Evolutionary conservation across 2,797 vertebrate genomes (phyloP).

Genomic region (Steatocranus sp.): DNA sequence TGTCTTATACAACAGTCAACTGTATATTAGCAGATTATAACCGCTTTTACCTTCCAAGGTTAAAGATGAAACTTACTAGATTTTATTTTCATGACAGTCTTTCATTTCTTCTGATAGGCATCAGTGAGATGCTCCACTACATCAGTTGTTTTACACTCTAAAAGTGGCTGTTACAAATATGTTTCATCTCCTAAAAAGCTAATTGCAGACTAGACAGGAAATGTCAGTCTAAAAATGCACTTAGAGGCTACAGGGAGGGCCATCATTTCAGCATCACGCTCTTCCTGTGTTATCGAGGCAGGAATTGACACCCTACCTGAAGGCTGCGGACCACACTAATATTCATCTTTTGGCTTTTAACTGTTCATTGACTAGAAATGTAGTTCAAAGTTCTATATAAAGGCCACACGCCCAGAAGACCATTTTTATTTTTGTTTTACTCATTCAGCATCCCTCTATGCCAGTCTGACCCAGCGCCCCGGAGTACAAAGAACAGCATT

Average conservation of each 20-base stretch:
- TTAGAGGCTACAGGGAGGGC: slow-evolving; percentile 25
- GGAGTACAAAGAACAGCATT: slow-evolving; percentile 66
- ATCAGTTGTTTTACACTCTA: slow-evolving; percentile 5
- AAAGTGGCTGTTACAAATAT: slow-evolving; percentile 1
- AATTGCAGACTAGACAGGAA: slow-evolving; percentile 45
- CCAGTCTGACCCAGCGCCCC: slow-evolving; percentile 45
- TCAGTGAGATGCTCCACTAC: neutral
- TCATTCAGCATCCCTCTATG: slow-evolving; percentile 42
- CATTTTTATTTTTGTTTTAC: slow-evolving; percentile 55
- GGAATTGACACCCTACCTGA: neutral
- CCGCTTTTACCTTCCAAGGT: neutral
- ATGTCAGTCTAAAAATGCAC: slow-evolving; percentile 22
- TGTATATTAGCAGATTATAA: neutral
- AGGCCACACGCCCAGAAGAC: slow-evolving; percentile 20
- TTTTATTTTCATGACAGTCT: neutral
- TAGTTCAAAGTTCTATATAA: slow-evolving; percentile 34
- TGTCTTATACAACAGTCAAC: neutral
- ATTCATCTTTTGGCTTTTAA: neutral
- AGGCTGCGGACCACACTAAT: neutral
- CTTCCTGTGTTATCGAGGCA: slow-evolving; percentile 34
- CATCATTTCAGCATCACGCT: slow-evolving; percentile 4
- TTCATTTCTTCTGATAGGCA: neutral
- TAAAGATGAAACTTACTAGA: neutral
- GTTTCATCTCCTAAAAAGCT: slow-evolving; percentile 24
- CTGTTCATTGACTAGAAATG: slow-evolving; percentile 10